Evolutionary conservation across 64 coral and sea anemone genomes (phyloP).

Genomic region (Pocillopora verrucosa): DNA sequence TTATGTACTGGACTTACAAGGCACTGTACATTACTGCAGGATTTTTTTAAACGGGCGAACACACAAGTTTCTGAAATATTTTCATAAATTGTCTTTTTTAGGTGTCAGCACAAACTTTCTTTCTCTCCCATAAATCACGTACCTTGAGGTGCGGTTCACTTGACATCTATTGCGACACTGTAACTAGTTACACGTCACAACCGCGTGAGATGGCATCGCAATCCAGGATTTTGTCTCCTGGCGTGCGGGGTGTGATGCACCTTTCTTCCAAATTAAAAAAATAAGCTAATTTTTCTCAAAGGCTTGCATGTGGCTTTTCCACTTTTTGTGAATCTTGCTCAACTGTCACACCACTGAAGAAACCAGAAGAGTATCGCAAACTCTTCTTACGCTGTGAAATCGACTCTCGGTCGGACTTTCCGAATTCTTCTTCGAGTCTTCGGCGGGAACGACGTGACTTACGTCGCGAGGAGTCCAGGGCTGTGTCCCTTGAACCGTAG

Average conservation of each 20-base stretch:
- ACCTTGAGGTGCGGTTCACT: no score
- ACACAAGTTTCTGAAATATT: no score
- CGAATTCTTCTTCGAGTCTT: constrained; percentile 83
- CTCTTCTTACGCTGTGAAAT: constrained; percentile 70
- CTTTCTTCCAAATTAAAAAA: background rate
- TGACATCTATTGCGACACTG: no score
- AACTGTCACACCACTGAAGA: constrained; percentile 77
- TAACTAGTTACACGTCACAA: no score
- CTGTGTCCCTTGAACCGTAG: background rate
- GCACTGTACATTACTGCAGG: no score
- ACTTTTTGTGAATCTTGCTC: constrained; percentile 32
- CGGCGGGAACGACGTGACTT: constrained; percentile 66
- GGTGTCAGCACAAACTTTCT: no score
- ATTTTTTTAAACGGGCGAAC: no score
- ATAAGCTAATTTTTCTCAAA: constrained; percentile 39
- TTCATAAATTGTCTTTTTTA: no score
- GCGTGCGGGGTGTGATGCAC: background rate
- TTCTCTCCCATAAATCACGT: no score
- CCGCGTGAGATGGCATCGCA: no score
- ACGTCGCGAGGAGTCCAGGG: constrained; percentile 58
- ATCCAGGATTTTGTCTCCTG: no score
- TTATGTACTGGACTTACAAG: no score
- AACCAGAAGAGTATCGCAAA: constrained; percentile 87
- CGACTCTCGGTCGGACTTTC: constrained; percentile 75
- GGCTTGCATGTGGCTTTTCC: constrained; percentile 84